Evolutionary conservation across 2,113 vertebrate species (phyloP).

Genomic region (Eidolon helvum): DNA sequence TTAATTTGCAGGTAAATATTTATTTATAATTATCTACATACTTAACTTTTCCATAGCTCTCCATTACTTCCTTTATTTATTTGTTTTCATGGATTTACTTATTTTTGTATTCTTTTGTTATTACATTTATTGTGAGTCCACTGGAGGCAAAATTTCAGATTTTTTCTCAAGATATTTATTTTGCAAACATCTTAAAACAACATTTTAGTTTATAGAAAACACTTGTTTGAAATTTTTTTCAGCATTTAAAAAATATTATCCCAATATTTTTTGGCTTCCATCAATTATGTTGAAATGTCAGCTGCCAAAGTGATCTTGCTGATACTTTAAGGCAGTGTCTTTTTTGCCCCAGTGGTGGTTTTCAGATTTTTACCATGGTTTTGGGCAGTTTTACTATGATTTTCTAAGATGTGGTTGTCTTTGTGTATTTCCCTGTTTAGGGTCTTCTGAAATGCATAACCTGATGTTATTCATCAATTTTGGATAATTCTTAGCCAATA

Average conservation of each 20-base stretch:
- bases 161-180: neutral
- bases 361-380: neutral
- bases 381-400: neutral
- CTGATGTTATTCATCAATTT: neutral
- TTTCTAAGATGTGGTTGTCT: neutral
- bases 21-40: neutral
- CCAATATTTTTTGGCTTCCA: neutral
- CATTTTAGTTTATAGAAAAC: neutral
- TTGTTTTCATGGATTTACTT: neutral
- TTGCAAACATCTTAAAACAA: neutral
- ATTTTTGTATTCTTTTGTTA: neutral
- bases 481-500: neutral
- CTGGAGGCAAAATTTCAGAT: neutral
- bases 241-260: neutral
- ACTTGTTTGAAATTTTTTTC: neutral
- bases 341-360: neutral
- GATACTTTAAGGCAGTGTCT: neutral
- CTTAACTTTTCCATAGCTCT: neutral
- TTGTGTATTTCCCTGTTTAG: neutral
- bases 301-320: neutral
- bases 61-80: neutral
- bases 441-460: neutral
- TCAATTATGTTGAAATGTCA: neutral
- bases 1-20: neutral
- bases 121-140: neutral